These are phyloP conservation scores for Onychostruthus taczanowskii DNA, from an alignment of 2,113 vertebrate genomes.

Conservation along the genomic window DNA sequence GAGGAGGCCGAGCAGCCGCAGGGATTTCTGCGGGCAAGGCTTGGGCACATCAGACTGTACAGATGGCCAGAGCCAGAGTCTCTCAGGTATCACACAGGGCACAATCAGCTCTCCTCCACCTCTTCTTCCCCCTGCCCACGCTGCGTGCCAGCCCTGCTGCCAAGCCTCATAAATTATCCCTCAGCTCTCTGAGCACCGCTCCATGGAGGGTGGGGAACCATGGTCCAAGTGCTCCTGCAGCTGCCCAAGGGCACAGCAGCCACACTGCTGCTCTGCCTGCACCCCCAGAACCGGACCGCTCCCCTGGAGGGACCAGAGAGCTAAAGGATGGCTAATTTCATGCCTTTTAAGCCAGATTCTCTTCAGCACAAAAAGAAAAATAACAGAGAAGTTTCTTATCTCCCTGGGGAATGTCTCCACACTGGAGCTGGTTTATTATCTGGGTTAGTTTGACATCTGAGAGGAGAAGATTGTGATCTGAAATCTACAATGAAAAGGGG, in stretches of 20 bases:
- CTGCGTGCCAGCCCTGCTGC: background rate
- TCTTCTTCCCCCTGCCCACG: background rate
- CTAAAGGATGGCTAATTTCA: background rate
- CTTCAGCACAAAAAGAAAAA: background rate
- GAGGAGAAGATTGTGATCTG: constrained; percentile 40
- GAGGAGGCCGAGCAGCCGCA: background rate
- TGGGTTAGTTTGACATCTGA: constrained; percentile 25
- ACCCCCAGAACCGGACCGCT: background rate
- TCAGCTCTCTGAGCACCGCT: background rate
- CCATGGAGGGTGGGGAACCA: rapidly evolving
- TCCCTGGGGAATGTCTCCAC: background rate
- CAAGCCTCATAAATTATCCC: constrained; percentile 47
- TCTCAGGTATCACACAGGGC: constrained; percentile 42
- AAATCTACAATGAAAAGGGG: background rate
- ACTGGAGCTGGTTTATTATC: constrained; percentile 18
- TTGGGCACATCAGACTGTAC: background rate
- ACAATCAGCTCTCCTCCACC: background rate
- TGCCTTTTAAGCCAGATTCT: background rate
- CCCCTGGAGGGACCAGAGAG: background rate
- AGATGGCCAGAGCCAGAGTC: constrained; percentile 44
- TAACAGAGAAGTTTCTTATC: background rate
- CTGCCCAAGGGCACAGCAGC: constrained; percentile 34
- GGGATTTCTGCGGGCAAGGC: background rate
- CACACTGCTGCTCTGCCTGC: background rate
- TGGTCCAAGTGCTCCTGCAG: background rate